These are phyloP conservation scores for Sebastes hubbsi DNA, from an alignment of 2,797 vertebrate genomes.

Conservation along the genomic window DNA sequence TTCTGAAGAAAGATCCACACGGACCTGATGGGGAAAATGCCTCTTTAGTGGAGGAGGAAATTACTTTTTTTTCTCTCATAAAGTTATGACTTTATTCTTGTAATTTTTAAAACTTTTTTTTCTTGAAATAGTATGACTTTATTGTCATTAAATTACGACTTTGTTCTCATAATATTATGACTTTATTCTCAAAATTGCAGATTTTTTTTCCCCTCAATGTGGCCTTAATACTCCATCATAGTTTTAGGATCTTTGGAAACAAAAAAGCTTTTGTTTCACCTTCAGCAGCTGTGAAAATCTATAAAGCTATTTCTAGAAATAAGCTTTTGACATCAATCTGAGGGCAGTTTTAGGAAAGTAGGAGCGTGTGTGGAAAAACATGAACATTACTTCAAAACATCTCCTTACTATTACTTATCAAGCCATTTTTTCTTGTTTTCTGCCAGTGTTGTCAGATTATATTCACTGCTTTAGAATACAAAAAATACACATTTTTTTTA, in stretches of 20 bases:
- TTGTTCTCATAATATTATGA: no score
- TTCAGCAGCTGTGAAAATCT: background rate
- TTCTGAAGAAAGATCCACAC: no score
- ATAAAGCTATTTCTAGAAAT: background rate
- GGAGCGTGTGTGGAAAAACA: background rate
- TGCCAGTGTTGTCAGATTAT: background rate
- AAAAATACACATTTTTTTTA: background rate
- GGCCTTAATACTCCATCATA: no score
- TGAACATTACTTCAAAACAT: background rate
- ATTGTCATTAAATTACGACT: no score
- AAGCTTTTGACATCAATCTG: background rate
- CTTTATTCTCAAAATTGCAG: no score
- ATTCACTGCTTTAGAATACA: background rate
- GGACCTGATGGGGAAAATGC: no score
- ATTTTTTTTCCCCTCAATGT: no score
- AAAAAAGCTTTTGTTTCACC: slow-evolving; percentile 22
- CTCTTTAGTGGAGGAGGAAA: no score
- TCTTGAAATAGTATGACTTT: no score
- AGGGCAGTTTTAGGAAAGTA: background rate
- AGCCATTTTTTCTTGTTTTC: background rate
- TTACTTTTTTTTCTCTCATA: no score
- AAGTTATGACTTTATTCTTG: no score
- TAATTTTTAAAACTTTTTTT: no score
- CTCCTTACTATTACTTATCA: background rate
- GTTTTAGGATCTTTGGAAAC: background rate